Percentiles rank a stretch among this genome's conserved stretches.
These are phyloP conservation scores for Hypercompe scribonia DNA, from an alignment of 2,888 invertebrate species.

Conservation along the genomic window DNA sequence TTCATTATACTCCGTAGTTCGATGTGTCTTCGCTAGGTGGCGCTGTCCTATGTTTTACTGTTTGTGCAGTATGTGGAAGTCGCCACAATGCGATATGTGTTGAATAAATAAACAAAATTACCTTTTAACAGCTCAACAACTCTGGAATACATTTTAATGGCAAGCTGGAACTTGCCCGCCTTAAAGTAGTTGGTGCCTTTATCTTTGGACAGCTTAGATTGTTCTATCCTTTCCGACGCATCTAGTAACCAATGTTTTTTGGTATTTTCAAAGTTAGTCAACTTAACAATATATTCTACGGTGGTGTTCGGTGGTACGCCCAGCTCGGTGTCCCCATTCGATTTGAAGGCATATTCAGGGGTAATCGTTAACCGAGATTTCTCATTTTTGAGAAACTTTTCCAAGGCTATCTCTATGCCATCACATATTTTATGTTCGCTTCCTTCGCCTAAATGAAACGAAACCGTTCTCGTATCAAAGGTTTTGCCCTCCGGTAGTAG, in stretches of 20 bases:
- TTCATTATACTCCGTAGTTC: too few relatives aligned
- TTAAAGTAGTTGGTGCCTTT: constrained; percentile 97
- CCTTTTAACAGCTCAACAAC: constrained; percentile 88
- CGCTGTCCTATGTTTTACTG: too few relatives aligned
- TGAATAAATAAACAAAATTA: constrained; percentile 42
- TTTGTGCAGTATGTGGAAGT: too few relatives aligned
- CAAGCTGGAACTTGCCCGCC: constrained; percentile 90
- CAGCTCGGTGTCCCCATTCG: constrained; percentile 89
- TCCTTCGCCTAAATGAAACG: constrained; percentile 95
- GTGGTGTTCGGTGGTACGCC: constrained; percentile 92
- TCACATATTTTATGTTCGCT: constrained; percentile 90
- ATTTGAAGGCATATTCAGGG: constrained; percentile 93
- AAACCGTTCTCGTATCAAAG: constrained; percentile 94
- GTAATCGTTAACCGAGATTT: constrained; percentile 91
- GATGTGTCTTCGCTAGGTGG: too few relatives aligned
- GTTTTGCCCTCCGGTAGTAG: constrained; percentile 88
- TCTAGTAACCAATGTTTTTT: constrained; percentile 94
- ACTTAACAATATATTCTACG: constrained; percentile 92
- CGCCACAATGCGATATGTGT: too few relatives aligned
- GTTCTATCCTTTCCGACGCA: constrained; percentile 91
- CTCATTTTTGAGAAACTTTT: constrained; percentile 93
- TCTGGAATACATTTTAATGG: constrained; percentile 95
- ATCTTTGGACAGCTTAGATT: constrained; percentile 93
- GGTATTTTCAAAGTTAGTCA: constrained; percentile 94
- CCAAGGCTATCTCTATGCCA: constrained; percentile 93